phyloP scores from a whole-genome alignment of 2,113 vertebrate genomes.

The Eudyptes chrysolophus region DNA sequence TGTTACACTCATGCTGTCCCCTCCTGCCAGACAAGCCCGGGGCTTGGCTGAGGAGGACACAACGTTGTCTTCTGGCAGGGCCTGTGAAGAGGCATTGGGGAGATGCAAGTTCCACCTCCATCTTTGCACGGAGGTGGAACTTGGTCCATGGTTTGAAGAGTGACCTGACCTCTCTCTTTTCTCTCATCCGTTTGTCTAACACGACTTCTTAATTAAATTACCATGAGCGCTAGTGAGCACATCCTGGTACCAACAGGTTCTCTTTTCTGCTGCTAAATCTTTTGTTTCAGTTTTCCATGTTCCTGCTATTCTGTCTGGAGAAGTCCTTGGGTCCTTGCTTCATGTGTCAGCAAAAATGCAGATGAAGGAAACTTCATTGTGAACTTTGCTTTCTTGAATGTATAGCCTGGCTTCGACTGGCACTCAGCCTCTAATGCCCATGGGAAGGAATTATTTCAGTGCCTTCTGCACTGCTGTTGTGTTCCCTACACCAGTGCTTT shows the following conservation, averaged over 20 bases:
- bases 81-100: not conserved
- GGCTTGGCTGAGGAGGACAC: not conserved
- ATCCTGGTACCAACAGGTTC: not conserved
- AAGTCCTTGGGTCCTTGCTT: not conserved
- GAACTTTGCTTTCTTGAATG: not conserved
- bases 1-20: not conserved
- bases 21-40: not conserved
- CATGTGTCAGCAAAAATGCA: not conserved
- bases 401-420: not conserved
- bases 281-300: not conserved
- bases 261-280: not conserved
- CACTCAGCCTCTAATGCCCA: not conserved
- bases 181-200: not conserved
- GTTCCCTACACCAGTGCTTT: not conserved
- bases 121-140: not conserved
- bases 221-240: not conserved
- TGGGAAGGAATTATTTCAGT: not conserved
- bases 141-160: not conserved
- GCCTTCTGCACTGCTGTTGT: not conserved
- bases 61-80: not conserved
- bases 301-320: not conserved
- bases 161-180: not conserved
- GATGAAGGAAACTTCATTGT: not conserved
- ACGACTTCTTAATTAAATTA: not conserved
- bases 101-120: not conserved